A percentile compares a stretch with the other conserved stretches of the same genome.
These are phyloP conservation scores for Hirundo rustica DNA, from an alignment of 2,797 vertebrate genomes.

Conservation along the genomic window DNA sequence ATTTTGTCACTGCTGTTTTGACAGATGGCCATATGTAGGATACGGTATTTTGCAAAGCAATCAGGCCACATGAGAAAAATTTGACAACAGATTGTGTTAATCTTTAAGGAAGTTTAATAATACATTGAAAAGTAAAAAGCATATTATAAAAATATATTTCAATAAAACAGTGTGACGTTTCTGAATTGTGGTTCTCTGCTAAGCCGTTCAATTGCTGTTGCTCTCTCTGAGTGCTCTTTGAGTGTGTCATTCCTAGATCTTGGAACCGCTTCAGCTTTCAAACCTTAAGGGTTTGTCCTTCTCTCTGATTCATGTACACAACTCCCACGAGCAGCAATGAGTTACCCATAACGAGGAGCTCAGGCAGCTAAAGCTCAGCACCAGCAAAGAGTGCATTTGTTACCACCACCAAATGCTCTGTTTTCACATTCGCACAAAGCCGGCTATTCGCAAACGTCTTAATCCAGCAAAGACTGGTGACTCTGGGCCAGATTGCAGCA, in stretches of 20 bases:
- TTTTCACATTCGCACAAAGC: not conserved
- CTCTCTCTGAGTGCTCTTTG: not conserved
- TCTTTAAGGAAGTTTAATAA: constrained; percentile 58
- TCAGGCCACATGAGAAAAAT: constrained; percentile 53
- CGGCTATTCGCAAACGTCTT: not conserved
- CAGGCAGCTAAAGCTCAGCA: not conserved
- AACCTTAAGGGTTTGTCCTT: constrained; percentile 22
- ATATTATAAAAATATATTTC: constrained; percentile 36
- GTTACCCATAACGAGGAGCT: constrained; percentile 1
- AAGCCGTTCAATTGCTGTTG: not conserved
- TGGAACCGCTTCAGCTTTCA: constrained; percentile 1
- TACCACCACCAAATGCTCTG: not conserved
- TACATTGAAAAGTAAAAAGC: constrained; percentile 36
- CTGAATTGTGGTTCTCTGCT: not conserved
- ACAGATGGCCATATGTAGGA: constrained; percentile 68
- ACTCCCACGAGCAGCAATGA: constrained; percentile 14
- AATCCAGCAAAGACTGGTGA: not conserved
- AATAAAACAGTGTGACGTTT: not conserved
- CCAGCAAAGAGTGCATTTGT: not conserved
- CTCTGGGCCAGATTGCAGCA: not conserved
- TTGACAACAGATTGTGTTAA: constrained; percentile 56
- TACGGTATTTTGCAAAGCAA: constrained; percentile 55
- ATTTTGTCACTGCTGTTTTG: constrained; percentile 70
- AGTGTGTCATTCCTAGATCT: not conserved
- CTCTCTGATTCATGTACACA: constrained; percentile 21